These are phyloP conservation scores for Sphyrna mokarran DNA, from an alignment of 2,113 vertebrate genomes.

Conservation along the genomic window DNA sequence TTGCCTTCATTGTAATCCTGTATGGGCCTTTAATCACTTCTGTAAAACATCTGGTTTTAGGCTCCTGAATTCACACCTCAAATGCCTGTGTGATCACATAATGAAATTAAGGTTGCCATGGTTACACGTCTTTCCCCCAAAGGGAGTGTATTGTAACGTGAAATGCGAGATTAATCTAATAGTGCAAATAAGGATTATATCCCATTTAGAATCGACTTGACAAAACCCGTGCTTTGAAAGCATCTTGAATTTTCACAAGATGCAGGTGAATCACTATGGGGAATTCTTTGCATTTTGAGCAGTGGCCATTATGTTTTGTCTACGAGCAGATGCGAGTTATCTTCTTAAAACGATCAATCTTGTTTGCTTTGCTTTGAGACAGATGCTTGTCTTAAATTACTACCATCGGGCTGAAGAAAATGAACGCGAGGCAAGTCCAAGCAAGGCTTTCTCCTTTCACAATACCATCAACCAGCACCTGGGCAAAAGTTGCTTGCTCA, in stretches of 20 bases:
- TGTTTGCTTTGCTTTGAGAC: background rate
- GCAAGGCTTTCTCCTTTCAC: constrained; percentile 29
- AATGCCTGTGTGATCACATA: background rate
- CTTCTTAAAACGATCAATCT: background rate
- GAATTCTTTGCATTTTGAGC: background rate
- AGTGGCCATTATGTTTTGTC: background rate
- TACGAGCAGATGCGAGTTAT: background rate
- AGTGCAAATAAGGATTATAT: background rate
- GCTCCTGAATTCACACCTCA: constrained; percentile 27
- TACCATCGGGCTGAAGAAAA: constrained; percentile 26
- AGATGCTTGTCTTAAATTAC: constrained; percentile 13
- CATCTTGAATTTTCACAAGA: background rate
- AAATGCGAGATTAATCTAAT: background rate
- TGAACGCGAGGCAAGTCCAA: background rate
- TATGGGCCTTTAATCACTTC: background rate
- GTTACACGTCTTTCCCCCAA: background rate
- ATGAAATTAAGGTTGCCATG: constrained; percentile 23
- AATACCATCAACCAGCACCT: constrained; percentile 1
- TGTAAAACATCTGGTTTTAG: background rate
- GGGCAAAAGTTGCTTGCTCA: constrained; percentile 20
- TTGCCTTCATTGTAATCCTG: background rate
- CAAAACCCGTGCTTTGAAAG: background rate
- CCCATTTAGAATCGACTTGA: background rate
- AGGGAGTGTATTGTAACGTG: background rate
- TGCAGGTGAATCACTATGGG: background rate